Percentiles rank a stretch among this genome's conserved stretches.
phyloP scores from a whole-genome alignment of 1,140 invertebrate genomes.

The Stegodyphus dumicola region DNA sequence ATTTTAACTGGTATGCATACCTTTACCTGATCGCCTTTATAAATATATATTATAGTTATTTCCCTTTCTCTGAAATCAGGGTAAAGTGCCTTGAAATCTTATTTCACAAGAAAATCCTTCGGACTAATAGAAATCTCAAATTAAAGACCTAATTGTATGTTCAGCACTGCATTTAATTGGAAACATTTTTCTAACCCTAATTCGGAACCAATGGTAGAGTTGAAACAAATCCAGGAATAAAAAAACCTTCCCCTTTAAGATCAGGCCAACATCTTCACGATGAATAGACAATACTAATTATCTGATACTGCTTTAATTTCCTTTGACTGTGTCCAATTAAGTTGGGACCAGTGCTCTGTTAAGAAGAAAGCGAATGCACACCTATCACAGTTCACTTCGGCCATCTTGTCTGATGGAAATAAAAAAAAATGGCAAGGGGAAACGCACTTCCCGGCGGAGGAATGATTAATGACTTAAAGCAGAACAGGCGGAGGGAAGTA shows the following conservation, averaged over 20 bases:
- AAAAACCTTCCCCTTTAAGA: no score
- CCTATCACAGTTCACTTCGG: constrained; percentile 14
- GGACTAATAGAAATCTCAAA: no score
- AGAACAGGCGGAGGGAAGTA: constrained; percentile 38
- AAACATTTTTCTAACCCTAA: constrained; percentile 49
- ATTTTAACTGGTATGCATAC: no score
- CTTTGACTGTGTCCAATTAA: constrained; percentile 56
- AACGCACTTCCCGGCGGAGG: constrained; percentile 26
- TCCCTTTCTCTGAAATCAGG: no score
- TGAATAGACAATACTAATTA: constrained; percentile 61
- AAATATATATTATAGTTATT: no score
- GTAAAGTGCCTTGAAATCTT: no score
- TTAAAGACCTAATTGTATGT: no score
- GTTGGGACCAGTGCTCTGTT: constrained; percentile 2
- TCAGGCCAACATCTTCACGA: constrained; percentile 29
- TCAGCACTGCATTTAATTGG: constrained; percentile 23
- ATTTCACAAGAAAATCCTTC: no score
- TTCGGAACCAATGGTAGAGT: background rate
- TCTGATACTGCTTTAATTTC: constrained; percentile 58
- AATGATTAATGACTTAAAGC: constrained; percentile 58
- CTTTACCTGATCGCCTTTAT: no score
- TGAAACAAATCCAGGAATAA: background rate
- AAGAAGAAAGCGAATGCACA: constrained; percentile 26
- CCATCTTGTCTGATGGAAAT: constrained; percentile 44
- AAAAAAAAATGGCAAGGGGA: constrained; percentile 18